Percentiles rank a stretch among this genome's conserved stretches.
Evolutionary conservation across 2,113 vertebrate genomes (phyloP).

Genomic region (Motacilla tschutschensis): DNA sequence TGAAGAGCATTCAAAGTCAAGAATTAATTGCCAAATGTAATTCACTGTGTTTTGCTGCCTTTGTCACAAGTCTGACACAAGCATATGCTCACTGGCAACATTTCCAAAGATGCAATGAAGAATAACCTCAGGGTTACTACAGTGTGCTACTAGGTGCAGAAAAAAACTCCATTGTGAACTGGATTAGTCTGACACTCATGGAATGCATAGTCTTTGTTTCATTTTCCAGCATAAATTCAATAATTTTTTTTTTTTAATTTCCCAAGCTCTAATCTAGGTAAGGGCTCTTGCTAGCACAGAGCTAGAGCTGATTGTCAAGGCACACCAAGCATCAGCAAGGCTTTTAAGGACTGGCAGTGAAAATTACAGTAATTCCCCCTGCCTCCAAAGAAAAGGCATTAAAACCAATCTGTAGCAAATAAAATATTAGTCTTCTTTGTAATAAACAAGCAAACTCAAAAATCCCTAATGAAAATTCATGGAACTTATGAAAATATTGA

Average conservation of each 20-base stretch:
- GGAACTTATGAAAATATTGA: not conserved
- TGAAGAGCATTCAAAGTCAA: not conserved
- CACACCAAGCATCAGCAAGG: not conserved
- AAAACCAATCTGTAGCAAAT: not conserved
- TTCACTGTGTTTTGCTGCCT: not conserved
- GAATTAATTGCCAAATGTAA: not conserved
- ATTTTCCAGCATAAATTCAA: not conserved
- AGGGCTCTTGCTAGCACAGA: not conserved
- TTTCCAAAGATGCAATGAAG: not conserved
- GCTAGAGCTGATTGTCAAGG: not conserved
- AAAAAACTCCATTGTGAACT: not conserved
- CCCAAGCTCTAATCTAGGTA: not conserved
- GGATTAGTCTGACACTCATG: not conserved
- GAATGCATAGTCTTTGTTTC: not conserved
- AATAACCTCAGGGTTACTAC: not conserved
- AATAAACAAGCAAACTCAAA: not conserved
- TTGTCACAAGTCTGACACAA: not conserved
- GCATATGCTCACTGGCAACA: rapidly evolving
- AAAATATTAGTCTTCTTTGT: not conserved
- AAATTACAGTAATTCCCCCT: not conserved
- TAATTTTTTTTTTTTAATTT: not conserved
- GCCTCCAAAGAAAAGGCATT: not conserved
- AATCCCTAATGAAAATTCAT: not conserved
- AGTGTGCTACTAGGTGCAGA: not conserved
- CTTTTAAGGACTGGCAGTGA: not conserved